These are phyloP conservation scores for Euleptes europaea DNA, from an alignment of 2,113 vertebrate genomes.

Conservation along the genomic window DNA sequence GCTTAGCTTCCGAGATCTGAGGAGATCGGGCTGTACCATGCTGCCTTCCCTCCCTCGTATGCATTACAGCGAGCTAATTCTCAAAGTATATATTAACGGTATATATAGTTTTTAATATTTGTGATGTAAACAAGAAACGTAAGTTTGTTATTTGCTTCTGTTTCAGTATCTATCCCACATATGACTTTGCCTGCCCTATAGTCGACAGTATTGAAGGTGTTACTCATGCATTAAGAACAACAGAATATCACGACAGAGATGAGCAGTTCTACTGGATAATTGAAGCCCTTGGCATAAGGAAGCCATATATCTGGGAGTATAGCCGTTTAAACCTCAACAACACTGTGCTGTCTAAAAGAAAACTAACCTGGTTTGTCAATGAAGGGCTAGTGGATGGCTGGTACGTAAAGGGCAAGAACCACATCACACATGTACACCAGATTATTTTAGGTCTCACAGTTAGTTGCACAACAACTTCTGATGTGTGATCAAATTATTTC, in stretches of 20 bases:
- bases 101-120: neutral
- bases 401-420: slow-evolving; percentile 71
- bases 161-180: slow-evolving; percentile 92
- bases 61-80: neutral
- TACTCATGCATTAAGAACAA: slow-evolving; percentile 95
- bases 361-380: slow-evolving; percentile 97
- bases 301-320: slow-evolving; percentile 96
- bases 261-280: slow-evolving; percentile 98
- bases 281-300: slow-evolving; percentile 87
- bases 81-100: too few species aligned
- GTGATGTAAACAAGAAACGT: neutral
- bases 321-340: slow-evolving; percentile 97
- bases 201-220: slow-evolving; percentile 97
- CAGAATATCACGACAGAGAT: slow-evolving; percentile 96
- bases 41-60: too few species aligned
- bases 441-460: too few species aligned
- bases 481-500: too few species aligned
- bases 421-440: too few species aligned
- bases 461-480: too few species aligned
- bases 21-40: too few species aligned
- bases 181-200: slow-evolving; percentile 97
- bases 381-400: slow-evolving; percentile 98
- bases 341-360: slow-evolving; percentile 95
- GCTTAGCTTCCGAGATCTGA: too few species aligned
- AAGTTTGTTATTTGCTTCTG: neutral